Evolutionary conservation across 1,140 invertebrate genomes (phyloP).

Genomic region (Diorhabda sublineata): DNA sequence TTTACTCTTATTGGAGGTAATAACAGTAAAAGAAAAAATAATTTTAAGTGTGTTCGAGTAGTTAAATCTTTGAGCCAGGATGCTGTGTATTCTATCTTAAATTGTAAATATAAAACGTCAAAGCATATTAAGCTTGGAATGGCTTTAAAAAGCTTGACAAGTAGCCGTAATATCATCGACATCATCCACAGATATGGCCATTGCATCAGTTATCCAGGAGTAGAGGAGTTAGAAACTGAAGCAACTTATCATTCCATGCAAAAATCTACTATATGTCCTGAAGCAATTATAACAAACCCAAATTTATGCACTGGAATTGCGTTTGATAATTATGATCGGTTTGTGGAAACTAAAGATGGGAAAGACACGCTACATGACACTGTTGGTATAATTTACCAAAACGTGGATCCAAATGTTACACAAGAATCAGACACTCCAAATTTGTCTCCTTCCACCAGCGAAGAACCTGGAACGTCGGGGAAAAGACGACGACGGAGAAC

Average conservation of each 20-base stretch:
- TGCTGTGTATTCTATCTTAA: conserved; percentile 23
- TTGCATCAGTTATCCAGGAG: conserved; percentile 36
- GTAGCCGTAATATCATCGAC: conserved; percentile 36
- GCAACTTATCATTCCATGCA: conserved; percentile 25
- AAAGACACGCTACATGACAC: neutral
- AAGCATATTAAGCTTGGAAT: conserved; percentile 39
- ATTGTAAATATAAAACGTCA: conserved; percentile 28
- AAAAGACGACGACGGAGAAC: conserved; percentile 7
- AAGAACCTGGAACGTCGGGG: neutral
- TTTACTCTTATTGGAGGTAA: conserved; percentile 6
- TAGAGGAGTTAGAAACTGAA: conserved; percentile 42
- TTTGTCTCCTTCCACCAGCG: conserved; percentile 9
- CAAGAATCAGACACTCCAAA: conserved; percentile 24
- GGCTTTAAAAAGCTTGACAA: conserved; percentile 39
- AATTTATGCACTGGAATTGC: too few relatives aligned
- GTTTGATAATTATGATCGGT: conserved; percentile 47
- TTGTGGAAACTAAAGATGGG: conserved; percentile 42
- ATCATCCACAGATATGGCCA: conserved; percentile 31
- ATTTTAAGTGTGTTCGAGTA: conserved; percentile 22
- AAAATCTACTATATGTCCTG: conserved; percentile 22
- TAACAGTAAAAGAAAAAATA: conserved; percentile 1
- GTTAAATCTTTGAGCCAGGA: conserved; percentile 12
- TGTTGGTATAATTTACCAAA: conserved; percentile 4
- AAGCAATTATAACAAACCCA: too few relatives aligned
- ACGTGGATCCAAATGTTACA: conserved; percentile 47